phyloP scores from a whole-genome alignment of 2,113 vertebrate genomes.

The Carollia perspicillata region DNA sequence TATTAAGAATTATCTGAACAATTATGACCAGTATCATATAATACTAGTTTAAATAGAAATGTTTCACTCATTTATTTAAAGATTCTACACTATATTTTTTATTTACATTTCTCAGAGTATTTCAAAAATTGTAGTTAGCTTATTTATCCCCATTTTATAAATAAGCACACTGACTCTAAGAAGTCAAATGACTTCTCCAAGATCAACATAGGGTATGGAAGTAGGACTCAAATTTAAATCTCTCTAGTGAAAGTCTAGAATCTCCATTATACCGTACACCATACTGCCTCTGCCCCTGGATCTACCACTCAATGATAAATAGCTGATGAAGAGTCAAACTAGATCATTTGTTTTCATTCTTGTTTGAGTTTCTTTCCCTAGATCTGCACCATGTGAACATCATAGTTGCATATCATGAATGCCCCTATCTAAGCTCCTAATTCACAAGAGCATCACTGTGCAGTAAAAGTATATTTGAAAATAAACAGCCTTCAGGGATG shows the following conservation, averaged over 20 bases:
- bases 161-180: neutral
- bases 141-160: neutral
- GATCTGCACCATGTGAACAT: neutral
- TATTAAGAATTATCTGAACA: conserved; percentile 1
- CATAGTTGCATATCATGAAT: neutral
- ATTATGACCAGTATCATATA: neutral
- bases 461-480: neutral
- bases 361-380: neutral
- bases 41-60: neutral
- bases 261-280: neutral
- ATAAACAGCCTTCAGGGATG: conserved; percentile 19
- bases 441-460: neutral
- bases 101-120: neutral
- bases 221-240: neutral
- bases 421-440: neutral
- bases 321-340: neutral
- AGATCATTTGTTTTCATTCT: neutral
- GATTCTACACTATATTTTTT: neutral
- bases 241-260: neutral
- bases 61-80: neutral
- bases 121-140: neutral
- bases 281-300: neutral
- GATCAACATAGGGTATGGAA: neutral
- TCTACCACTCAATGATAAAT: neutral
- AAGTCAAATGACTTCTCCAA: neutral